A percentile compares a stretch with the other conserved stretches of the same genome.
Evolutionary conservation across 2,888 invertebrate genomes (phyloP).

Genomic region (Mesochorus sp.): DNA sequence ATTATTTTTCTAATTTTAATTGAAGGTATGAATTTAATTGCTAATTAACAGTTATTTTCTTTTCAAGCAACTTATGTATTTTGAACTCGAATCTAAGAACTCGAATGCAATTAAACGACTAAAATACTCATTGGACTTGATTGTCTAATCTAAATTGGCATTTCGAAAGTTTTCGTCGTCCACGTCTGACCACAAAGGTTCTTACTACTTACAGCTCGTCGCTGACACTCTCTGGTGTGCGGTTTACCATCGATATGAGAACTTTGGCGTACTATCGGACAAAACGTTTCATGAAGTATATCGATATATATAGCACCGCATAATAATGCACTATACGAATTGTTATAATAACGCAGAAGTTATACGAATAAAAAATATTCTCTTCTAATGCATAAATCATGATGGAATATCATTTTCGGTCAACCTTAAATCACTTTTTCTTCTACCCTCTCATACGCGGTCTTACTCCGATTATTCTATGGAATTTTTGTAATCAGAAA

Average conservation of each 20-base stretch:
- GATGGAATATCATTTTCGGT: neutral
- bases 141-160: neutral
- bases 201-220: conserved; percentile 29
- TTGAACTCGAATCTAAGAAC: too few relatives aligned
- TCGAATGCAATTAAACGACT: too few relatives aligned
- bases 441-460: neutral
- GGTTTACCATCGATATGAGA: neutral
- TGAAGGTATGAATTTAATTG: too few relatives aligned
- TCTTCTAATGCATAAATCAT: conserved; percentile 33
- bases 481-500: conserved; percentile 37
- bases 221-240: neutral
- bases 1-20: too few relatives aligned
- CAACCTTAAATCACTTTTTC: neutral
- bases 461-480: conserved; percentile 17
- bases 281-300: conserved; percentile 20
- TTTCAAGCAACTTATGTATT: too few relatives aligned
- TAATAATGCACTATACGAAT: neutral
- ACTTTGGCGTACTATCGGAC: neutral
- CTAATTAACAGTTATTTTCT: too few relatives aligned
- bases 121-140: too few relatives aligned
- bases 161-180: neutral
- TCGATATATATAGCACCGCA: neutral
- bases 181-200: conserved; percentile 39
- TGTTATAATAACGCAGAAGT: neutral
- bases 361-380: conserved; percentile 7